phyloP scores from a whole-genome alignment of 2,888 invertebrate species.

The Eristalis arbustorum region DNA sequence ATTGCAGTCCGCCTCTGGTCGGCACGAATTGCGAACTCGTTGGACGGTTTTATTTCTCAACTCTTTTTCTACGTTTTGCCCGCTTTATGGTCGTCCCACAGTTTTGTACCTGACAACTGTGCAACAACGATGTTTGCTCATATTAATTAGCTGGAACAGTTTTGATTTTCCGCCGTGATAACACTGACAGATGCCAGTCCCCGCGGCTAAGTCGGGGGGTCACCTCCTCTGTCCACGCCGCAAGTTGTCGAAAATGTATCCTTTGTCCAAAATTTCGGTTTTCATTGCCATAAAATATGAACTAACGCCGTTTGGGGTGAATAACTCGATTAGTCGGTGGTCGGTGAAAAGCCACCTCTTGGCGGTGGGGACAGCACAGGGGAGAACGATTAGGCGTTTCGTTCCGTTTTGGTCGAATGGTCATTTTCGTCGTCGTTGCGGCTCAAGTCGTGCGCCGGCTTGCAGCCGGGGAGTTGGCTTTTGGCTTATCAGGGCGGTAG shows the following conservation, averaged over 20 bases:
- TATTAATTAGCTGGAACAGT: constrained; percentile 54
- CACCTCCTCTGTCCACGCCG: constrained; percentile 11
- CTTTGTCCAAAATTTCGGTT: constrained; percentile 55
- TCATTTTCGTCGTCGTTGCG: constrained; percentile 42
- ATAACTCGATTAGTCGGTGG: constrained; percentile 55
- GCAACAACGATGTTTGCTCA: constrained; percentile 23
- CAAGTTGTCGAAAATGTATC: constrained; percentile 43
- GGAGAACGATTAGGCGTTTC: background rate
- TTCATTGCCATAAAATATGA: constrained; percentile 66
- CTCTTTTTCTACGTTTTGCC: background rate
- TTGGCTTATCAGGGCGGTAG: constrained; percentile 39
- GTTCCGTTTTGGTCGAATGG: constrained; percentile 53
- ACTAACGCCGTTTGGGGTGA: constrained; percentile 56
- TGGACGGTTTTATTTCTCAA: background rate
- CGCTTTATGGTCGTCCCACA: constrained; percentile 22
- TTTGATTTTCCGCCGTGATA: constrained; percentile 53
- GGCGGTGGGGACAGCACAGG: background rate
- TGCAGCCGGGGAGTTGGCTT: constrained; percentile 18
- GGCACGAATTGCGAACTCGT: constrained; percentile 20
- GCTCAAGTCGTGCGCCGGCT: background rate
- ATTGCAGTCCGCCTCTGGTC: constrained; percentile 44
- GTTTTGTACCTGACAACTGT: constrained; percentile 2
- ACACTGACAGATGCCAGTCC: background rate
- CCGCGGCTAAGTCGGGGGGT: background rate
- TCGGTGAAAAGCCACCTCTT: constrained; percentile 26